phyloP scores from a whole-genome alignment of 2,888 invertebrate species.

The Chloromyia formosa region DNA sequence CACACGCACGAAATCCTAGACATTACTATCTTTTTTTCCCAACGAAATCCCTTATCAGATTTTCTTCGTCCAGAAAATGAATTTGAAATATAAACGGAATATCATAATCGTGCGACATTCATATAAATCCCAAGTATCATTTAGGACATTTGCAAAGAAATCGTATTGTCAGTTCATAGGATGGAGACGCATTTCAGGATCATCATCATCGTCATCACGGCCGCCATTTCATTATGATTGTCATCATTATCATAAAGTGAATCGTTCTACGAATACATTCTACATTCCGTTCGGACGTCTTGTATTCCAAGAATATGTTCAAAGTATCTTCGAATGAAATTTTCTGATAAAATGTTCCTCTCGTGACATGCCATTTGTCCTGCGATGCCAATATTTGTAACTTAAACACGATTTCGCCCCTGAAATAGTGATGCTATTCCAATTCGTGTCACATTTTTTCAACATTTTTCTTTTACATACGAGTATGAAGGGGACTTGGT shows the following conservation, averaged over 20 bases:
- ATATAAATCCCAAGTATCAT: constrained; percentile 15
- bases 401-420: constrained; percentile 35
- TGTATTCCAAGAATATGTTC: constrained; percentile 7
- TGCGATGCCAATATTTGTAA: constrained; percentile 33
- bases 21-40: constrained; percentile 4
- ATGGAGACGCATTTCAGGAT: background rate
- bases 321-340: constrained; percentile 30
- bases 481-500: background rate
- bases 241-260: constrained; percentile 36
- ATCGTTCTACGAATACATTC: background rate
- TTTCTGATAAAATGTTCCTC: constrained; percentile 21
- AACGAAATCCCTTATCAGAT: background rate
- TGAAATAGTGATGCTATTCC: constrained; percentile 40
- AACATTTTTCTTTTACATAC: constrained; percentile 40
- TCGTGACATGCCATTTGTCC: constrained; percentile 37
- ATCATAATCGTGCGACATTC: background rate
- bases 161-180: background rate
- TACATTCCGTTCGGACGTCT: constrained; percentile 16
- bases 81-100: background rate
- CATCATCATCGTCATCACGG: constrained; percentile 3
- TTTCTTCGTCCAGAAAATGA: background rate
- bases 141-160: constrained; percentile 5
- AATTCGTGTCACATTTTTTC: constrained; percentile 42
- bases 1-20: background rate
- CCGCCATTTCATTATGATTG: constrained; percentile 36